Percentiles rank a stretch among this genome's conserved stretches.
These are phyloP conservation scores for Engystomops pustulosus DNA, from an alignment of 2,113 vertebrate species.

Conservation along the genomic window DNA sequence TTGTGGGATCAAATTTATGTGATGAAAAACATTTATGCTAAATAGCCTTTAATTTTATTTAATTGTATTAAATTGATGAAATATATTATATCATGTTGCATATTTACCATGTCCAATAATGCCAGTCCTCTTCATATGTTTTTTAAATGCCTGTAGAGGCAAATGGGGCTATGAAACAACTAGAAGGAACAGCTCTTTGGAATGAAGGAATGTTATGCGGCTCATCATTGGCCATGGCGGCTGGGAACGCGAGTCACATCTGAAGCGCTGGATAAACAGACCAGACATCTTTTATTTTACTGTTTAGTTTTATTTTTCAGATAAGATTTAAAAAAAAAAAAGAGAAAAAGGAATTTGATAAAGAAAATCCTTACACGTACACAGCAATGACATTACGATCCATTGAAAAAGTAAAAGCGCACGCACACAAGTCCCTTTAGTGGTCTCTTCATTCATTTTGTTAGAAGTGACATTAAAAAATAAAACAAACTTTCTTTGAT, in stretches of 20 bases:
- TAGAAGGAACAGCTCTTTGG: neutral
- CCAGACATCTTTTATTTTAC: constrained; percentile 71
- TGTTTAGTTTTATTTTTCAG: constrained; percentile 76
- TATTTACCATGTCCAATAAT: no score
- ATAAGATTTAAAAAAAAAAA: constrained; percentile 72
- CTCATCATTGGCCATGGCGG: neutral
- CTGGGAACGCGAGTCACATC: neutral
- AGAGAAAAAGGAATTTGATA: constrained; percentile 74
- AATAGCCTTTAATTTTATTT: no score
- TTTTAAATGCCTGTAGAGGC: no score
- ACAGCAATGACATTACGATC: constrained; percentile 59
- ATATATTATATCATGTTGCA: no score
- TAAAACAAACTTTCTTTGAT: constrained; percentile 11
- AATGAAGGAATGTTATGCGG: neutral
- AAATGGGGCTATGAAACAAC: no score
- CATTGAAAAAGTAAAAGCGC: constrained; percentile 56
- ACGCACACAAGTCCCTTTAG: constrained; percentile 67
- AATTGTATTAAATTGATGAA: no score
- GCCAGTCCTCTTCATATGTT: no score
- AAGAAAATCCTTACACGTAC: constrained; percentile 62
- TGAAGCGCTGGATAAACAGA: neutral
- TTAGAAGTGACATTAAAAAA: constrained; percentile 38
- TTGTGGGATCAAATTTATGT: no score
- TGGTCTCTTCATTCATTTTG: constrained; percentile 46
- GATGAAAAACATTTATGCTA: no score